Base-by-base conservation (phyloP, 2,113 vertebrate genomes). In the Furnarius figulus region DNA sequence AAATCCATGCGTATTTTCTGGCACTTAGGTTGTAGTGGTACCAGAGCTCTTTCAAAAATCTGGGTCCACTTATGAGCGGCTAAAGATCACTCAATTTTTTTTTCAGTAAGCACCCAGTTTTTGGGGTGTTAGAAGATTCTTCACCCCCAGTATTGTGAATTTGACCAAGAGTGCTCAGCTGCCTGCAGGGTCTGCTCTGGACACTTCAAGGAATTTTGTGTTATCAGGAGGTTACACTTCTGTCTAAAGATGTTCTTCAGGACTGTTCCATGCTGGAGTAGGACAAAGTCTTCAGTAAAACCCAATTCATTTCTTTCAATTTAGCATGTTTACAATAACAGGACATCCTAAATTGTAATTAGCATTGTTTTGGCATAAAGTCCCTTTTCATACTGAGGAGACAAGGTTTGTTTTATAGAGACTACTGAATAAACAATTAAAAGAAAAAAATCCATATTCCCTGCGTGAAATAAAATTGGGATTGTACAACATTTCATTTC, bases 281-380 rank as follows among this genome's bases (percentile, higher is more conserved):
- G 33, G 70, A 89, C 37, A 59, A 44, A 80, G 23, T 46, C 73
- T 73, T 93, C 52, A 78, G 33, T 49, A 87, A 94, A 95, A 88
- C 31, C 39, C 30, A 28, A 66, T 81, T 66, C 16, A 50, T 40
- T 79, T 85, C 46, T 61, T 93, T 89, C 68, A 68, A 23, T 87
- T 37, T 71, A 84, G 44, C 49, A 47, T 87, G 82, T 95, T 94
- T 90, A 95, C 86, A 92, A 81, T 72, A 92, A 44, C 18, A 74
- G 78, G 83, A 77, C 44, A 89, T 93, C 24, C 52, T 86, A 58
- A 81, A 72, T 27, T 81, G 65, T 86, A 68, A 86, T 24, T 83
- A n/a, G 7, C 22, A 9, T 67, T 83, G 44, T 68, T 65, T 90
- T 96, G 74, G 28, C 37, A 50, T 78, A 89, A 85, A 77, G 68